Conservation (phyloP, 37 sponge, comb jelly and placozoan genomes). For the Petrosia ficiformis region DNA sequence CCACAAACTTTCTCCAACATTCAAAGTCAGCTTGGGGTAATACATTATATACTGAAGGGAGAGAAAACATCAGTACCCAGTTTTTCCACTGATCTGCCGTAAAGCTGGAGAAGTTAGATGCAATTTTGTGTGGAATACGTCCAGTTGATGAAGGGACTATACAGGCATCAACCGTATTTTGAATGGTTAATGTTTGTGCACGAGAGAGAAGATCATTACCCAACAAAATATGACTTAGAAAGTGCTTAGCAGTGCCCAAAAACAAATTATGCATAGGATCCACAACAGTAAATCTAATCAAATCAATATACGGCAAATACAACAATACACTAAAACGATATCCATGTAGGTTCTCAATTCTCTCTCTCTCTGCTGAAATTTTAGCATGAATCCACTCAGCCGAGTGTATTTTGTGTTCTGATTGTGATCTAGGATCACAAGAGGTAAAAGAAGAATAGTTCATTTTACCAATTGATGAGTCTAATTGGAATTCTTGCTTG, state of each 20-base stretch:
- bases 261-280: constrained; percentile 26
- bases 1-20: background rate
- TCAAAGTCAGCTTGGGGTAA: background rate
- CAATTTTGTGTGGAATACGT: constrained; percentile 2
- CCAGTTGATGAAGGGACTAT: background rate
- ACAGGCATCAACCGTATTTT: background rate
- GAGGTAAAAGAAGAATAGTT: background rate
- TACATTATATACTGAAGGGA: background rate
- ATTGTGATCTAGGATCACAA: background rate
- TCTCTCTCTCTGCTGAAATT: background rate
- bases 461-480: background rate
- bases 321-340: background rate
- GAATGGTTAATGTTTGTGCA: background rate
- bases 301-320: background rate
- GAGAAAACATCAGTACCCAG: constrained; percentile 4
- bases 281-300: background rate
- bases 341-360: background rate
- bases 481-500: background rate
- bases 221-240: background rate
- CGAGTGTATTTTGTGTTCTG: background rate
- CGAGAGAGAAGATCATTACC: background rate
- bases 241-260: constrained; percentile 9
- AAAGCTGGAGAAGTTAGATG: constrained; percentile 1
- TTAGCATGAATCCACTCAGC: background rate
- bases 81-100: constrained; percentile 15